A percentile compares a stretch with the other conserved stretches of the same genome.
phyloP scores from a whole-genome alignment of 2,888 invertebrate genomes.

The Ischnus inquisitorius region DNA sequence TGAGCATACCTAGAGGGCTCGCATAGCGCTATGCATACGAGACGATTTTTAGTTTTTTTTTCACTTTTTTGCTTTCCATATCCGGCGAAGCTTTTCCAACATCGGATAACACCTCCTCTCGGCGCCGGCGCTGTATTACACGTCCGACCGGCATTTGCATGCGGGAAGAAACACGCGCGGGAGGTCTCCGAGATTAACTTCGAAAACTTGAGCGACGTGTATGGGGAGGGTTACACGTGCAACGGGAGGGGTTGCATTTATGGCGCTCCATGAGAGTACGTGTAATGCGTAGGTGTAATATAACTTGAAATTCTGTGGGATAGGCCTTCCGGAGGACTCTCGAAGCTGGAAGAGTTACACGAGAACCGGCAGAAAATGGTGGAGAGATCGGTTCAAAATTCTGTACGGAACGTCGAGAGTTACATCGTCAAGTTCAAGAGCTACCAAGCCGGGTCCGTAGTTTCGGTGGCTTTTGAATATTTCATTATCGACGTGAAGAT shows the following conservation, averaged over 20 bases:
- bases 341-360: background rate
- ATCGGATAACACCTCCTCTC: conserved; percentile 33
- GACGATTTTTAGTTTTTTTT: background rate
- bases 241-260: conserved; percentile 55
- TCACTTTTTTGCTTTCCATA: conserved; percentile 35
- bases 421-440: too few relatives aligned
- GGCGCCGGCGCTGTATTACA: conserved; percentile 9
- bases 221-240: conserved; percentile 34
- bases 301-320: conserved; percentile 36
- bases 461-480: conserved; percentile 16
- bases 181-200: conserved; percentile 56
- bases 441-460: too few relatives aligned
- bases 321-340: background rate
- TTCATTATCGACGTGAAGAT: conserved; percentile 10
- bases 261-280: conserved; percentile 21
- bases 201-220: conserved; percentile 46
- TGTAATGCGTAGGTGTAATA: conserved; percentile 37
- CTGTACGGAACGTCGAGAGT: background rate
- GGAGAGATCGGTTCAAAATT: background rate
- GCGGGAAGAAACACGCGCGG: conserved; percentile 47
- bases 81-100: conserved; percentile 3
- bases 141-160: conserved; percentile 50
- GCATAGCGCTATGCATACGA: conserved; percentile 11
- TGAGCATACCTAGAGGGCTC: background rate
- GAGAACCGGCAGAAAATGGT: background rate